Evolutionary conservation across 2,888 invertebrate genomes (phyloP), one percentile per base, ranked within the genome.

Genomic region (Abscondita cerata): DNA sequence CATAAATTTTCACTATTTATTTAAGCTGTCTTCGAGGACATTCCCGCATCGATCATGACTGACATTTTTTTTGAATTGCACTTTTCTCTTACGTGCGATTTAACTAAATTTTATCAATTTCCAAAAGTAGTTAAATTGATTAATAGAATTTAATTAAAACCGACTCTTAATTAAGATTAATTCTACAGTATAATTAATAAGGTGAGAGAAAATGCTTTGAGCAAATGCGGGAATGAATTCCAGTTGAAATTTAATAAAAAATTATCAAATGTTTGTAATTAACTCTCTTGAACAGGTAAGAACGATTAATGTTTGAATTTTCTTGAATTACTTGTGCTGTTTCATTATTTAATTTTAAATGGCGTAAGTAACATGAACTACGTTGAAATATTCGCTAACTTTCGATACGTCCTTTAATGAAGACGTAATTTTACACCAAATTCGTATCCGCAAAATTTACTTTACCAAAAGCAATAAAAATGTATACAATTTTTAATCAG

Each of bases 101-200:
- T 13, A 44, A 20, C 53, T 40, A 1, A 58, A 48, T 61, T 61
- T 61, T 52, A 47, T 51, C 54, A 51, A 54, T 50, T 59, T 54
- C 41, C 48, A 41, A 25, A 34, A 44, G 25, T 47, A 34, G 48
- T 52, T 58, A 58, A 31, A 40, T 36, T 53, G 48, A 25, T 48
- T 47, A 57, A 52, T 46, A 9, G 47, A 47, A 46, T 62, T 62
- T 62, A 62, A 62, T 62, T 57, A 52, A 52, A 41, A 52, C 47
- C 31, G 38, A 40, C 47, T 46, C 52, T 33, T 59, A 57, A 62
- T 57, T 62, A 33, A 52, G 56, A 61, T 57, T 57, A 57, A 57
- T 53, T 58, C 41, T 51, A 18, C 19, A 33, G 41, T 40, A 51
- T 57, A 53, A 59, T 59, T 59, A 54, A 59, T 53, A 59, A 54